Evolutionary conservation across 2,797 vertebrate species (phyloP).

Genomic region (Pitangus sulphuratus): DNA sequence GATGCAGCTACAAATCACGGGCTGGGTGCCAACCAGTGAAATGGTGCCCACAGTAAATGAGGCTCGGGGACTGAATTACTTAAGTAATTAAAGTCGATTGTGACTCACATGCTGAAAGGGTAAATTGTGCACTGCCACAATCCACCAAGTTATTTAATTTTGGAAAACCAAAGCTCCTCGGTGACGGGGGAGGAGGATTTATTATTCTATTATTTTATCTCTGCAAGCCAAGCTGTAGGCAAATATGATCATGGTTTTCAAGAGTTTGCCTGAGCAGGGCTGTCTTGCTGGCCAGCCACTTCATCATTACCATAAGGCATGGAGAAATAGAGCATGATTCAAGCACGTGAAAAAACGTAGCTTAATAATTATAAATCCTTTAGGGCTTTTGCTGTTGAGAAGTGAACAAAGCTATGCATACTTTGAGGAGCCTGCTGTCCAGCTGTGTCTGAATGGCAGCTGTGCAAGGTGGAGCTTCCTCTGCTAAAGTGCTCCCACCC

Average conservation of each 20-base stretch:
- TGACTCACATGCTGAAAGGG: slow-evolving; percentile 25
- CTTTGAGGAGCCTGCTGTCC: background rate
- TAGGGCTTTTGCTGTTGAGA: background rate
- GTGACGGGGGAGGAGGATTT: background rate
- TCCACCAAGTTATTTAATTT: slow-evolving; percentile 12
- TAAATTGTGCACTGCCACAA: slow-evolving; percentile 23
- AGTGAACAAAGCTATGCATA: background rate
- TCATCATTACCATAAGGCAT: background rate
- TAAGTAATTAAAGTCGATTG: slow-evolving; percentile 25
- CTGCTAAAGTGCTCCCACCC: background rate
- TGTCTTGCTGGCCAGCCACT: background rate
- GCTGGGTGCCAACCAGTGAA: background rate
- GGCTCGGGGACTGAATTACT: slow-evolving; percentile 18
- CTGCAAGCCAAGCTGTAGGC: background rate
- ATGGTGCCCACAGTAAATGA: background rate
- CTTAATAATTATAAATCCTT: background rate
- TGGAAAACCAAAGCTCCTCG: slow-evolving; percentile 2
- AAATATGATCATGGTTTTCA: background rate
- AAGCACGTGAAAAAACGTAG: background rate
- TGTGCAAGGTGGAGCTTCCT: background rate
- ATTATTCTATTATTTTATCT: background rate
- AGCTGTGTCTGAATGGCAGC: background rate
- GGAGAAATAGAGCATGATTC: background rate
- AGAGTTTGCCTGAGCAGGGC: background rate
- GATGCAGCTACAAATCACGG: background rate